Base-by-base conservation (phyloP, 2,797 vertebrate genomes). In the Acanthurus tractus region DNA sequence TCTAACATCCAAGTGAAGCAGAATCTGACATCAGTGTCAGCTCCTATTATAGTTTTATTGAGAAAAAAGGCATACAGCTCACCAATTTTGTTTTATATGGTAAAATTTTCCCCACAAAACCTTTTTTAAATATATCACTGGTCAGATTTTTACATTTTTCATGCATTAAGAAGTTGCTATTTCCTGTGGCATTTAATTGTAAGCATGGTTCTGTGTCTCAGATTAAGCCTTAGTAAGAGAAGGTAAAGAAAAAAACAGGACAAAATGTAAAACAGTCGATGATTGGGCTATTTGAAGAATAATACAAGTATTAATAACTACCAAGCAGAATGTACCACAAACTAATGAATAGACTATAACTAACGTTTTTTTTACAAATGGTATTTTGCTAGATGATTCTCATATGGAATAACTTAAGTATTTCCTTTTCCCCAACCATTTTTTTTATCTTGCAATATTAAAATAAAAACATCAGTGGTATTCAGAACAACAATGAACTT, bases 11-110 rank as follows among this genome's bases (percentile, higher is more conserved):
- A 59, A 17, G 7, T 29, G 18, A 49, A 4, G 46, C 46, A 49
- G 6, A 2, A 18, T 10, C 15, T 49, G 42, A 14, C 42, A 44
- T n/a, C 18, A 15, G 7, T 50, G 79, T 71, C 70, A 73, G 50
- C 18, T 50, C 23, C 10, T 40, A 64, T 71, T 48, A 70, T 6
- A 61, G 17, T 52, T 56, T 56, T 22, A 25, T n/a, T 22, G 14
- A 69, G 25, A 9, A 36, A 44, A 44, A 38, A 65, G 38, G 8
- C 48, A 22, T 9, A n/a, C 6, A 0, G 34, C 52, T 54, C 18
- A 44, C 12, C 5, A 6, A 40, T 14, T 58, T 63, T 42, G 11
- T 58, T 57, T 42, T 45, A 36, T 8, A 2, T 36, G 36, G 17
- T 22, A 58, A 13, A 25, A 9, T 20, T 2, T 38, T 42, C 8